phyloP scores from a whole-genome alignment of 2,113 vertebrate species.

The Psilopogon haemacephalus region DNA sequence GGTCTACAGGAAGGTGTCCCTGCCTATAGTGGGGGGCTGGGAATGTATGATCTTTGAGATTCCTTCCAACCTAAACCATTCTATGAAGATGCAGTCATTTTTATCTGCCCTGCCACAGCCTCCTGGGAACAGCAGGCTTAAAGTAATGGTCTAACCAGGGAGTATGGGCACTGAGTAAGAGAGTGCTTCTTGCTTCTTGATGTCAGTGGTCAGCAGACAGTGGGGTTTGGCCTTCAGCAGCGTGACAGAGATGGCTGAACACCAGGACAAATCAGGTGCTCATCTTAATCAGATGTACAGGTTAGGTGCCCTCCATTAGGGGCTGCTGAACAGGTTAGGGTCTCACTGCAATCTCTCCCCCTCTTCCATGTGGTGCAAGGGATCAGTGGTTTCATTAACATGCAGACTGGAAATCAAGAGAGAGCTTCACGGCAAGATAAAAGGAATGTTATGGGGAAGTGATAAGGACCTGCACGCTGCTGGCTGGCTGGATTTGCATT shows the following conservation, averaged over 20 bases:
- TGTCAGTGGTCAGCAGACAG: not conserved
- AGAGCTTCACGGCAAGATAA: not conserved
- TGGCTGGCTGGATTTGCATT: not conserved
- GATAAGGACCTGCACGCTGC: not conserved
- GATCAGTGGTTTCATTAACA: not conserved
- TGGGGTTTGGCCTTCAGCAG: not conserved
- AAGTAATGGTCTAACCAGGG: not conserved
- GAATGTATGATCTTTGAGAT: too few relatives aligned
- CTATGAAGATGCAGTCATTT: not conserved
- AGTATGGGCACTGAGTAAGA: not conserved
- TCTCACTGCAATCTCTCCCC: not conserved
- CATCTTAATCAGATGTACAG: not conserved
- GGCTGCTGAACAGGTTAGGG: not conserved
- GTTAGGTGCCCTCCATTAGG: not conserved
- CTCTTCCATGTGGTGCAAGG: not conserved
- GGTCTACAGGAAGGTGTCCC: too few relatives aligned
- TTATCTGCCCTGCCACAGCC: not conserved
- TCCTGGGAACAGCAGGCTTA: not conserved
- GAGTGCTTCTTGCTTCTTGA: not conserved
- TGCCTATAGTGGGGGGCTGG: too few relatives aligned
- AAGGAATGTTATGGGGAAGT: not conserved
- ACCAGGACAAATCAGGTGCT: not conserved
- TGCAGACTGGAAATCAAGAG: not conserved
- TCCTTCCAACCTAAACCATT: too few relatives aligned
- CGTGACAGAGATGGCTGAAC: not conserved